Evolutionary conservation across 2,888 invertebrate species (phyloP).

Genomic region (Yponomeuta cagnagella): DNA sequence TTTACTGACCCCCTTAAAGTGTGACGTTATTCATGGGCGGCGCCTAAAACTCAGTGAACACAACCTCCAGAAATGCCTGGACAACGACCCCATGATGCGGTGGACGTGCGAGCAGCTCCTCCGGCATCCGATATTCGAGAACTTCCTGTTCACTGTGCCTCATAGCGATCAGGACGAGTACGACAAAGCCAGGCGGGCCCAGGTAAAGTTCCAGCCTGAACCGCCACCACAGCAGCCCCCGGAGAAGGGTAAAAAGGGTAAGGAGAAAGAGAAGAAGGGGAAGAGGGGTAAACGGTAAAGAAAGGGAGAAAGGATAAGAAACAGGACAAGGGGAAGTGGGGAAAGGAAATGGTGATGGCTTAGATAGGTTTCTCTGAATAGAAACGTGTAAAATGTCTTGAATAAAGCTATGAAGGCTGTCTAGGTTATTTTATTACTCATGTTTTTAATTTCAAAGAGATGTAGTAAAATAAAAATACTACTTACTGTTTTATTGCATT

Average conservation of each 20-base stretch:
- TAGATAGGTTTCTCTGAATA: no score
- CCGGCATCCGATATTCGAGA: constrained; percentile 93
- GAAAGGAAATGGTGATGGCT: no score
- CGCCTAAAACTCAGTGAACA: no score
- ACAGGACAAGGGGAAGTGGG: no score
- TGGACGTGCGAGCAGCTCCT: constrained; percentile 95
- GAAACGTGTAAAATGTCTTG: no score
- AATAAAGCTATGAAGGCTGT: no score
- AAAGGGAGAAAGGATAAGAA: neutral
- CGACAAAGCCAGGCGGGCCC: constrained; percentile 57
- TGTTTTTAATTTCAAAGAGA: no score
- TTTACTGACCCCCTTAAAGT: no score
- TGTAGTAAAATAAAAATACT: no score
- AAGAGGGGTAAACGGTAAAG: neutral
- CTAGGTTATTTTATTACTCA: no score
- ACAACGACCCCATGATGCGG: constrained; percentile 93
- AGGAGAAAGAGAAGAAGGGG: neutral
- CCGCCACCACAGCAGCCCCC: neutral
- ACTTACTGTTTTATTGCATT: no score
- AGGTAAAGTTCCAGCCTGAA: constrained; percentile 35
- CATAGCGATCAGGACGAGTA: constrained; percentile 80
- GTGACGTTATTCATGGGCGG: no score
- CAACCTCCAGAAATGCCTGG: constrained; percentile 88
- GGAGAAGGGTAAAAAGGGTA: neutral
- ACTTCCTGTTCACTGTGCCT: constrained; percentile 88